Evolutionary conservation across 30 jellyfish, hydroid and myxozoan species (phyloP), one percentile per base, ranked within the genome.

Genomic region (Cassiopea andromeda): DNA sequence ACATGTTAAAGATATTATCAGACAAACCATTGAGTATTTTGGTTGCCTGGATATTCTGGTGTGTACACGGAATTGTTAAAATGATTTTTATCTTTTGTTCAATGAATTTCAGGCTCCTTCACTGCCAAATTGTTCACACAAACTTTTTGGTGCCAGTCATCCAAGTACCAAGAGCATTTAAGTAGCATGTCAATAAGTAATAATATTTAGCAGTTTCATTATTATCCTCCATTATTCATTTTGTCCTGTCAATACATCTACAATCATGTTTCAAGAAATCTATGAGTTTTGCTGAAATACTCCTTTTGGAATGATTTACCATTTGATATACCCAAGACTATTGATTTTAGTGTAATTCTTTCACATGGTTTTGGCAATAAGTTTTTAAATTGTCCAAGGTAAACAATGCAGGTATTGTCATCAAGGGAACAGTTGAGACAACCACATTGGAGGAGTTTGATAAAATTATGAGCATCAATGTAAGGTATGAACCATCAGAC

Each of bases 351-450:
- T 54, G 64, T 54, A 3, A 3, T 3, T 54, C 64, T 54, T 6
- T 54, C 64, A 54, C 12, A 3, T 54, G 64, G 64, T 10, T 10
- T 10, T 3, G 64, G 0, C 12, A 10, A 54, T 6, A 10, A 54
- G 0, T 6, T 54, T 54, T 54, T 54, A 10, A 2, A 2, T 5
- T 9, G 0, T 17, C 54, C 48, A 44, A 95, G 99, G 99, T 95
- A 6, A 95, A 95, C 78, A 87, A 76, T 84, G 99, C 99, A 73
- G 99, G 99, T 1, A 95, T 91, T 46, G 94, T 95, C 16, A 44
- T 69, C 2, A 79, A 80, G 27, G 99, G 99, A 1, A 75, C 97
- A 16, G 79, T 91, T 49, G 98, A 95, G 78, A 77, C 81, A 18
- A 82, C 95, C 47, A 12, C 97, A 1, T 61, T 91, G 77, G 97